Evolutionary conservation across 2,113 vertebrate genomes (phyloP).

Genomic region (Campylomormyrus numenius): DNA sequence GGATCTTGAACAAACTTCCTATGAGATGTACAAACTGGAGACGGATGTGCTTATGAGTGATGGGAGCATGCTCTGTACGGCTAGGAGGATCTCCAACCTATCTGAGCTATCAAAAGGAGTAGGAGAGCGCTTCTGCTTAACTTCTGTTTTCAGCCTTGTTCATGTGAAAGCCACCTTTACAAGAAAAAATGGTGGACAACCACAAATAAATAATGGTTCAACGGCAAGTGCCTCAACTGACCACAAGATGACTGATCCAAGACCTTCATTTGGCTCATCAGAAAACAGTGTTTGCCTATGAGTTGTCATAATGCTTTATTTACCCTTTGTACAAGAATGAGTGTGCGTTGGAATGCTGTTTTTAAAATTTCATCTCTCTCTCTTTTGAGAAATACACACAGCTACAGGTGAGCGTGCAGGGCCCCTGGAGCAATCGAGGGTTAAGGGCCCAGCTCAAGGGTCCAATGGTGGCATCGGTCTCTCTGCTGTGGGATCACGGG

Average conservation of each 20-base stretch:
- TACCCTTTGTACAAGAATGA: not conserved
- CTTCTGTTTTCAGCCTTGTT: not conserved
- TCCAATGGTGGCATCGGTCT: not conserved
- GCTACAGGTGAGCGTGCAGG: not conserved
- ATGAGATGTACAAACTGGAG: not conserved
- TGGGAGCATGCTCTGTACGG: not conserved
- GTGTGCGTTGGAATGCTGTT: not conserved
- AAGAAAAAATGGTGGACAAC: not conserved
- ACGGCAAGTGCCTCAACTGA: not conserved
- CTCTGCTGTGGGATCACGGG: not conserved
- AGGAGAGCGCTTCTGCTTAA: not conserved
- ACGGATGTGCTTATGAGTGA: not conserved
- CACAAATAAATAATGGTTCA: not conserved
- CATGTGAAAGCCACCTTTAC: not conserved
- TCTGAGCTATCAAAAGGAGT: not conserved
- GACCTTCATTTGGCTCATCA: not conserved
- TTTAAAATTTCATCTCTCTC: not conserved
- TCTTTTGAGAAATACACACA: not conserved
- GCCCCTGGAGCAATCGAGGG: not conserved
- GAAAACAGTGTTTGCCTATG: not conserved
- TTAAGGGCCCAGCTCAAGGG: not conserved
- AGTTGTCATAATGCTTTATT: not conserved
- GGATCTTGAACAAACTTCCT: not conserved
- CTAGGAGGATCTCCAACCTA: not conserved
- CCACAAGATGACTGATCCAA: not conserved